Conservation (phyloP, 2,113 vertebrate species). For the Pluvianellus socialis region DNA sequence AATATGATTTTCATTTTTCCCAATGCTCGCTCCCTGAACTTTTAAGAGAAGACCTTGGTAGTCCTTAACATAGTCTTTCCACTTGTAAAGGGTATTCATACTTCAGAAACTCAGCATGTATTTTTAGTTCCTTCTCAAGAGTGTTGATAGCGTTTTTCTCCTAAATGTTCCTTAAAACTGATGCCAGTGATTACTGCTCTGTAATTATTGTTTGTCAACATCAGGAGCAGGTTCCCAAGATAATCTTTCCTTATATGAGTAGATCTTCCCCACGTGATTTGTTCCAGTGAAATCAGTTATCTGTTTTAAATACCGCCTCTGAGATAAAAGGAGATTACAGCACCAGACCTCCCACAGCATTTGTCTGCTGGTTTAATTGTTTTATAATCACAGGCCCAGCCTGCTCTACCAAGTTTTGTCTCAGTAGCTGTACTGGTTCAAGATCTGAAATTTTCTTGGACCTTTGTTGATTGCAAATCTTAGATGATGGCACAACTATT, state of each 20-base stretch:
- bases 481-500: neutral
- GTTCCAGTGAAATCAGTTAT: neutral
- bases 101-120: neutral
- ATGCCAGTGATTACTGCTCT: neutral
- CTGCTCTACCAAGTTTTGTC: neutral
- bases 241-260: neutral
- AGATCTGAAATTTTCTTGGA: neutral
- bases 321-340: neutral
- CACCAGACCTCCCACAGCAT: neutral
- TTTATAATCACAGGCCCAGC: neutral
- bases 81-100: neutral
- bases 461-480: neutral
- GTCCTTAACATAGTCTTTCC: neutral
- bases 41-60: neutral
- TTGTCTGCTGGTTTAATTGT: neutral
- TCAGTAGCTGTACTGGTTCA: neutral
- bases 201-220: conserved; percentile 22
- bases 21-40: neutral
- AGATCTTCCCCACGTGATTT: neutral
- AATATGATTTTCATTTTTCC: neutral
- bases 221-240: neutral
- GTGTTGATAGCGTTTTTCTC: neutral
- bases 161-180: neutral
- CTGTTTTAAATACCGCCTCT: neutral
- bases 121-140: neutral